These are phyloP conservation scores for Maccullochella peelii DNA, from an alignment of 2,113 vertebrate genomes.

Conservation along the genomic window DNA sequence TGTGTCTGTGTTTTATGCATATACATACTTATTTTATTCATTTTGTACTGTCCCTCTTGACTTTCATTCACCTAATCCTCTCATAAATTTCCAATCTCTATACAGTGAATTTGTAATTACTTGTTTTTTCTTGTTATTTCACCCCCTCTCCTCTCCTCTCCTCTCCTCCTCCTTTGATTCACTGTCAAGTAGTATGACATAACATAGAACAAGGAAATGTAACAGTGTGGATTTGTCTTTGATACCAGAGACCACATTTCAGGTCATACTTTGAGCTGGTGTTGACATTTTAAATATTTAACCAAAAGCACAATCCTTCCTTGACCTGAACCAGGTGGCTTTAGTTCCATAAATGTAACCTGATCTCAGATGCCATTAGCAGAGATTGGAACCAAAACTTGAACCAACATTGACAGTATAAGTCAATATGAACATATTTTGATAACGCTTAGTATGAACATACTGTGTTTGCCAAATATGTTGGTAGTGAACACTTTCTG, in stretches of 20 bases:
- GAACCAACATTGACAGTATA: not conserved
- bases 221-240: not conserved
- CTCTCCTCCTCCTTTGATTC: not conserved
- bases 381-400: not conserved
- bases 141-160: not conserved
- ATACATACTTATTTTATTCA: not conserved
- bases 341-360: not conserved
- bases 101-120: conserved; percentile 26
- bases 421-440: not conserved
- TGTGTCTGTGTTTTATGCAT: conserved; percentile 1
- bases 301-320: not conserved
- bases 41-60: conserved; percentile 30
- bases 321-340: not conserved
- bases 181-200: not conserved
- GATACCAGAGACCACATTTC: not conserved
- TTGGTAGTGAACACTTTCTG: not conserved
- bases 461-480: not conserved
- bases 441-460: not conserved
- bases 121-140: not conserved
- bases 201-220: not conserved
- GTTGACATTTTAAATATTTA: not conserved
- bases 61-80: conserved; percentile 37
- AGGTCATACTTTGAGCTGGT: not conserved
- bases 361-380: not conserved
- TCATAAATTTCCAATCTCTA: not conserved